Evolutionary conservation across 1,140 invertebrate species (phyloP).

Genomic region (Cylas formicarius): DNA sequence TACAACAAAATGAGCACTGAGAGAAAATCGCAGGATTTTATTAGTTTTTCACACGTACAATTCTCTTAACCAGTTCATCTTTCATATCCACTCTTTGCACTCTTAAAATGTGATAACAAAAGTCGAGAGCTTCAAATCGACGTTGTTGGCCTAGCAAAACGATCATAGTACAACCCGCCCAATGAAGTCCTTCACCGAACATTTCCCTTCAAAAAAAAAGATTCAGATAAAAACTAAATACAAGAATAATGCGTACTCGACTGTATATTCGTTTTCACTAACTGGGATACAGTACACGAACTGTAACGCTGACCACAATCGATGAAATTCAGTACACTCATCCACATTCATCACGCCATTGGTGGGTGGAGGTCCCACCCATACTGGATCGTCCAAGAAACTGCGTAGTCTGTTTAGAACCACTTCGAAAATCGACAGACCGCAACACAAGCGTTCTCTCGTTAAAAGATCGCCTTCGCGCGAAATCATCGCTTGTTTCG

Average conservation of each 20-base stretch:
- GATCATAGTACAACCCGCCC: constrained; percentile 98
- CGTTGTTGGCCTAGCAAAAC: constrained; percentile 93
- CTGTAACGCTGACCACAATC: constrained; percentile 94
- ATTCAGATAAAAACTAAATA: no score
- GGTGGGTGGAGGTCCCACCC: constrained; percentile 81
- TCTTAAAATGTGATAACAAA: constrained; percentile 95
- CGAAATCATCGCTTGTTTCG: constrained; percentile 88
- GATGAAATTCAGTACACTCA: constrained; percentile 95
- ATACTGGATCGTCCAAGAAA: constrained; percentile 82
- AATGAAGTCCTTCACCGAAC: constrained; percentile 97
- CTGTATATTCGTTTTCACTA: constrained; percentile 93
- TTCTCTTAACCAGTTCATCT: constrained; percentile 91
- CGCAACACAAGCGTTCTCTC: constrained; percentile 93
- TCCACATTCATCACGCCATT: constrained; percentile 95
- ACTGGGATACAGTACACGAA: constrained; percentile 98
- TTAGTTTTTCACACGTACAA: constrained; percentile 61
- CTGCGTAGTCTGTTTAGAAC: constrained; percentile 80
- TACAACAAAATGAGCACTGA: constrained; percentile 47
- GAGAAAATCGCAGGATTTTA: no score
- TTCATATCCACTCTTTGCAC: constrained; percentile 96
- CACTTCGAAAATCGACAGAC: constrained; percentile 96
- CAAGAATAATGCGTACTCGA: constrained; percentile 81
- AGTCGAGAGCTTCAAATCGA: constrained; percentile 96
- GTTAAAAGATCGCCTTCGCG: constrained; percentile 94
- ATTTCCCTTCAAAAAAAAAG: constrained; percentile 66